Percentiles rank a stretch among this genome's conserved stretches.
These are phyloP conservation scores for Anabacerthia variegaticeps DNA, from an alignment of 2,797 vertebrate species.

Conservation along the genomic window DNA sequence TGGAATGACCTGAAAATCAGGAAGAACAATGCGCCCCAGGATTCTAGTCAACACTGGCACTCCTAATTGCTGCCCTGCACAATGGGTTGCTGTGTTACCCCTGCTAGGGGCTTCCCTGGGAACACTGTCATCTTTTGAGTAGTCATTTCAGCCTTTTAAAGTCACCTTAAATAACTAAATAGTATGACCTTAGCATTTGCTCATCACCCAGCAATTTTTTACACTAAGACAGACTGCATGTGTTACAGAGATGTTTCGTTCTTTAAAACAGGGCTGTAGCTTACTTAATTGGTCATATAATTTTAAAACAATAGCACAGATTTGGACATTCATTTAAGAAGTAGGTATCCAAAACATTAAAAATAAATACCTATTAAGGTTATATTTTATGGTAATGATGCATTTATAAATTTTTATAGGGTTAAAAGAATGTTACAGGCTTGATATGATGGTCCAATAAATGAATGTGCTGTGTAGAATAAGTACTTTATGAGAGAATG, in stretches of 20 bases:
- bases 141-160: background rate
- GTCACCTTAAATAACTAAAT: conserved; percentile 35
- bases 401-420: background rate
- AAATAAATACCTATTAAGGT: background rate
- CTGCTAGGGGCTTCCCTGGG: conserved; percentile 25
- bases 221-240: background rate
- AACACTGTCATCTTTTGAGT: conserved; percentile 16
- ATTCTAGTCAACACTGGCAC: conserved; percentile 3
- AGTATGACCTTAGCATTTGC: background rate
- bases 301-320: background rate
- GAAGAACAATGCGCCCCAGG: conserved; percentile 31
- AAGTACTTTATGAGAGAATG: background rate
- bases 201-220: conserved; percentile 2
- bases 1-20: conserved; percentile 60
- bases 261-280: background rate
- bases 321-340: background rate
- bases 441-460: background rate
- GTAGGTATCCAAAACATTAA: background rate
- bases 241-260: background rate
- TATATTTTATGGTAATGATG: background rate
- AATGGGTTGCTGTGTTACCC: conserved; percentile 42
- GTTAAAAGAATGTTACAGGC: background rate
- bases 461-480: background rate
- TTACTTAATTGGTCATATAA: background rate
- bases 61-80: conserved; percentile 41